These are phyloP conservation scores for Dolichallabes microphthalmus DNA, from an alignment of 2,113 vertebrate species.

Conservation along the genomic window DNA sequence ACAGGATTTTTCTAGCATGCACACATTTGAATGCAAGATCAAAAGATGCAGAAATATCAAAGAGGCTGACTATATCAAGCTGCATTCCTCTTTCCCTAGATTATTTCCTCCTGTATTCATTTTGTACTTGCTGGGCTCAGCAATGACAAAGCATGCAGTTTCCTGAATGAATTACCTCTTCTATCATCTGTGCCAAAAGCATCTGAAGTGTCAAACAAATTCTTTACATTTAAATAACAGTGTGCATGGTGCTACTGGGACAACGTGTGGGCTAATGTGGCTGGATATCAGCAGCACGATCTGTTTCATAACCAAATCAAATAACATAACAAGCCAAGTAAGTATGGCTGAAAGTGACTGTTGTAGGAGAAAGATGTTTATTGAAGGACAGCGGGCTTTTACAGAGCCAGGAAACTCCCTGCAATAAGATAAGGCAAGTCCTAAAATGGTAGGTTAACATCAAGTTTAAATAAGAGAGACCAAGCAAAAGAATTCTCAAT, in stretches of 20 bases:
- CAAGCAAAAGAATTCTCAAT: not conserved
- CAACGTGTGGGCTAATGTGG: conserved; percentile 2
- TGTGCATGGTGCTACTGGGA: not conserved
- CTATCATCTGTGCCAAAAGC: not conserved
- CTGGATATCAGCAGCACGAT: not conserved
- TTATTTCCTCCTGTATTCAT: not conserved
- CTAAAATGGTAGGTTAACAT: not conserved
- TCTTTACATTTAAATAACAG: conserved; percentile 5
- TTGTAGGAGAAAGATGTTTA: not conserved
- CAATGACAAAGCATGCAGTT: not conserved
- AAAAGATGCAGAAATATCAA: not conserved
- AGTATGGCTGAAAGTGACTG: not conserved
- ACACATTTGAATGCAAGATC: not conserved
- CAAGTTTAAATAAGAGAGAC: not conserved
- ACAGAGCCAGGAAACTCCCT: not conserved
- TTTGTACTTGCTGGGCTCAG: not conserved
- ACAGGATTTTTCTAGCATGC: not conserved
- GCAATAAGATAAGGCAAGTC: not conserved
- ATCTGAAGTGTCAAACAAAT: not conserved
- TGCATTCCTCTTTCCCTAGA: not conserved
- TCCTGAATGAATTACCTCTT: conserved; percentile 21
- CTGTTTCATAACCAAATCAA: conserved; percentile 15
- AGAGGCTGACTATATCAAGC: not conserved
- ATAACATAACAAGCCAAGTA: not conserved
- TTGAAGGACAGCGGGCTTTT: not conserved